These are phyloP conservation scores for Enoplosus armatus DNA, from an alignment of 2,797 vertebrate species.

Conservation along the genomic window DNA sequence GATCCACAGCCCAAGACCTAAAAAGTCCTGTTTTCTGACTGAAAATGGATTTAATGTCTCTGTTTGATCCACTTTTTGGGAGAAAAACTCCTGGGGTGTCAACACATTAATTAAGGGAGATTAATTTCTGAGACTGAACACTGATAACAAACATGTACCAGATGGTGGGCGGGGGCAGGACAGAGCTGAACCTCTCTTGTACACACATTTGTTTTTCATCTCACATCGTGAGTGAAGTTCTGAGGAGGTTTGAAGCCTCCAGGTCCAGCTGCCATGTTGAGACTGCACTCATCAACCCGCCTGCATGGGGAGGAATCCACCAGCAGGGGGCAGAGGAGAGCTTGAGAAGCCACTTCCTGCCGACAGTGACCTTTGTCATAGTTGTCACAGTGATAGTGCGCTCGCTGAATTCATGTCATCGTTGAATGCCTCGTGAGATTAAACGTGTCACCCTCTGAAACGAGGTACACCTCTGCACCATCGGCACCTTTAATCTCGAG, in stretches of 20 bases:
- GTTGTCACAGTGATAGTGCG: background rate
- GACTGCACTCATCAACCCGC: background rate
- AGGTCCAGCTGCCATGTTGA: background rate
- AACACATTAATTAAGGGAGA: background rate
- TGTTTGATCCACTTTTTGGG: background rate
- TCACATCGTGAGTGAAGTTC: background rate
- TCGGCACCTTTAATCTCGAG: slow-evolving; percentile 19
- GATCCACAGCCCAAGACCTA: background rate
- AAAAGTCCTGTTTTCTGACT: background rate
- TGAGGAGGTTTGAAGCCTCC: background rate
- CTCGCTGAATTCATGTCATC: slow-evolving; percentile 27
- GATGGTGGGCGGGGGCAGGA: too few species aligned
- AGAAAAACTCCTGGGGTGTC: background rate
- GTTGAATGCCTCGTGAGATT: slow-evolving; percentile 17
- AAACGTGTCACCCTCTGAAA: slow-evolving; percentile 14
- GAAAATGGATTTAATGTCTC: background rate
- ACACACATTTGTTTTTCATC: too few species aligned
- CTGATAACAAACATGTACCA: background rate
- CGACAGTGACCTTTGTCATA: slow-evolving; percentile 48
- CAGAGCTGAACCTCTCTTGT: background rate
- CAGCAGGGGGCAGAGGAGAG: slow-evolving; percentile 70
- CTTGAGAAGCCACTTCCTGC: slow-evolving; percentile 30
- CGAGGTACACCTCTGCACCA: background rate
- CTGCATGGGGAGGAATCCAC: background rate
- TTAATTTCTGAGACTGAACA: background rate